Percentiles rank a stretch among this genome's conserved stretches.
These are phyloP conservation scores for Malacoraja senta DNA, from an alignment of 2,797 vertebrate species.

Conservation along the genomic window DNA sequence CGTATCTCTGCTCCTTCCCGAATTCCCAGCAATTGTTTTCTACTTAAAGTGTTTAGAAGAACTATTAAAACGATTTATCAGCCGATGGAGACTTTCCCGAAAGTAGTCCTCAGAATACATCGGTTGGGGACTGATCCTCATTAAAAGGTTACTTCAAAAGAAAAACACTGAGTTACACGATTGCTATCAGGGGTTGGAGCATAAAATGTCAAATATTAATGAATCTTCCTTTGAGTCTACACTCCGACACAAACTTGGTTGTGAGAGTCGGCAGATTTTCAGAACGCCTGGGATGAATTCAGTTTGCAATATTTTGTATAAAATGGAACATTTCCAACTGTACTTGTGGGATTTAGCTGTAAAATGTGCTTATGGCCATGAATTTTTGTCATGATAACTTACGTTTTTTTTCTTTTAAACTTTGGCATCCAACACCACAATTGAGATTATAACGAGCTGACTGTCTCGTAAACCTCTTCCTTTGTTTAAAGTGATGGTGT, in stretches of 20 bases:
- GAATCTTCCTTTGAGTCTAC: not conserved
- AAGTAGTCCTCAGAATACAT: not conserved
- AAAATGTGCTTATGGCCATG: not conserved
- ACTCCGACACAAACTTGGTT: not conserved
- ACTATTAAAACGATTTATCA: not conserved
- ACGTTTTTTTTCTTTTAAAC: not conserved
- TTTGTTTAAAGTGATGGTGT: not conserved
- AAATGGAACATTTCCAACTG: not conserved
- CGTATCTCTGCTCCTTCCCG: too few species aligned
- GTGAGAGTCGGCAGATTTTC: not conserved
- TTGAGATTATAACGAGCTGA: not conserved
- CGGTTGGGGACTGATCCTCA: not conserved
- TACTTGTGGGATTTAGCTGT: constrained; percentile 24
- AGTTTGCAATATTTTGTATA: not conserved
- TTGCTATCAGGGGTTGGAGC: not conserved
- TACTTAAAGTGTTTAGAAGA: not conserved
- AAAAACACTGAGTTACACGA: not conserved
- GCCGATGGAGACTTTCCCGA: not conserved
- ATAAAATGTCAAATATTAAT: not conserved
- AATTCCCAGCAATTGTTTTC: too few species aligned
- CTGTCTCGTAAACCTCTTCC: not conserved
- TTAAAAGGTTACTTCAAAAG: not conserved
- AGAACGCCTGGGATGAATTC: not conserved
- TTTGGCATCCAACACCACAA: not conserved
- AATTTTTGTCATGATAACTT: not conserved